Evolutionary conservation across 2,113 vertebrate genomes (phyloP).

Genomic region (Melanotaenia duboulayi): DNA sequence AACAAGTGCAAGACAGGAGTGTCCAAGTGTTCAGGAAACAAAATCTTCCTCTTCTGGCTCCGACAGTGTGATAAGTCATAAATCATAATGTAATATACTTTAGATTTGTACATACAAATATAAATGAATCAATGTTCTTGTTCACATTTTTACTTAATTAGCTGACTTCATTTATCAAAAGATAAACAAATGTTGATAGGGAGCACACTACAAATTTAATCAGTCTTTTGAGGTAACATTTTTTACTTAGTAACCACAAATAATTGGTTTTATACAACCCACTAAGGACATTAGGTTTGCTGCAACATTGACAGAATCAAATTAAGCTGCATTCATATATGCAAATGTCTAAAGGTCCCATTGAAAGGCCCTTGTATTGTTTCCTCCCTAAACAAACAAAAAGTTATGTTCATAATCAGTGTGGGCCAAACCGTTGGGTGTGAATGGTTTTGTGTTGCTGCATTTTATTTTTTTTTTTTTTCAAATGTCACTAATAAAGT

Average conservation of each 20-base stretch:
- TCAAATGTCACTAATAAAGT: no score
- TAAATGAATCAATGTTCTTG: constrained; percentile 2
- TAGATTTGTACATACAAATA: constrained; percentile 1
- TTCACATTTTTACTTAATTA: constrained; percentile 17
- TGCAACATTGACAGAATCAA: no score
- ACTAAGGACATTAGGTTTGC: no score
- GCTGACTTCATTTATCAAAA: background rate
- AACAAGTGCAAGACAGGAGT: constrained; percentile 53
- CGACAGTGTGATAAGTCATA: constrained; percentile 14
- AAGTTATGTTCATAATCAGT: background rate
- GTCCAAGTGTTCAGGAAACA: constrained; percentile 23
- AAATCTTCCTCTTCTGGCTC: constrained; percentile 5
- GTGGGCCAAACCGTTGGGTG: no score
- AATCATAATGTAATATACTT: constrained; percentile 15
- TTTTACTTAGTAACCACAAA: background rate
- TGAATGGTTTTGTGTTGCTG: no score
- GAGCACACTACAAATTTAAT: background rate
- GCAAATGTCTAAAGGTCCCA: no score
- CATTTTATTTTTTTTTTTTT: no score
- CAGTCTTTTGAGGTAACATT: background rate
- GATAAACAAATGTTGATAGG: background rate
- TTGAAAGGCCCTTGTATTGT: no score
- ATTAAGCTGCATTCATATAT: no score
- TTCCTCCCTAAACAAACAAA: no score
- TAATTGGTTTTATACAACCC: background rate